Conservation (phyloP, 2,888 invertebrate genomes). For the Temnothorax ravouxi region DNA sequence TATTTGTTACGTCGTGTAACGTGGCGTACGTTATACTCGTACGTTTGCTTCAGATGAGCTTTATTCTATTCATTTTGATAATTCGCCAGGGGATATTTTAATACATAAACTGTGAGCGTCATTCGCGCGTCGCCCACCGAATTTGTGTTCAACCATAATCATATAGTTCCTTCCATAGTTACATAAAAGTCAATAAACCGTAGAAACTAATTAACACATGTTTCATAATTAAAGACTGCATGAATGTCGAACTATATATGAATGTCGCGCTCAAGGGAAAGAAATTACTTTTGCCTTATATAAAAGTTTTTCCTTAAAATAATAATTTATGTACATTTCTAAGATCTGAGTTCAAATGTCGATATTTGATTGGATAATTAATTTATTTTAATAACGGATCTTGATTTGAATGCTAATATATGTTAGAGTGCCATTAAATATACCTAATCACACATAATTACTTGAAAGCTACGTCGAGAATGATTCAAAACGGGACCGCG, state of each 20-base stretch:
- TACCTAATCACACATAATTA: neutral
- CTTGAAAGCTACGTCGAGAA: neutral
- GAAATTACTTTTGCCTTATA: neutral
- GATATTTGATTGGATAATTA: conserved; percentile 1
- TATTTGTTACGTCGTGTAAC: conserved; percentile 37
- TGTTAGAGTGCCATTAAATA: neutral
- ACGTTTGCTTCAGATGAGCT: conserved; percentile 38
- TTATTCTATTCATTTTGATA: conserved; percentile 48
- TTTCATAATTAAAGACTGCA: neutral
- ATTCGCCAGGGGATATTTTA: conserved; percentile 52
- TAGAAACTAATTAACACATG: neutral
- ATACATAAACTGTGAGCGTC: conserved; percentile 26
- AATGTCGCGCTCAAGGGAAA: neutral
- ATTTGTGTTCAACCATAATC: conserved; percentile 8
- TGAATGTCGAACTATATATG: neutral
- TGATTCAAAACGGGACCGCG: neutral
- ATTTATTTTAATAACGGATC: neutral
- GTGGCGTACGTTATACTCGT: conserved; percentile 13
- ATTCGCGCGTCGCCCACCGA: conserved; percentile 22
- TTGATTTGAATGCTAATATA: neutral
- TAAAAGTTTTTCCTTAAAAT: neutral
- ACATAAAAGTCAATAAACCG: conserved; percentile 12
- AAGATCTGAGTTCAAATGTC: neutral
- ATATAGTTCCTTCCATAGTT: conserved; percentile 5
- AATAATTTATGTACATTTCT: neutral